Evolutionary conservation across 2,797 vertebrate species (phyloP).

Genomic region (Molossus alvarezi): DNA sequence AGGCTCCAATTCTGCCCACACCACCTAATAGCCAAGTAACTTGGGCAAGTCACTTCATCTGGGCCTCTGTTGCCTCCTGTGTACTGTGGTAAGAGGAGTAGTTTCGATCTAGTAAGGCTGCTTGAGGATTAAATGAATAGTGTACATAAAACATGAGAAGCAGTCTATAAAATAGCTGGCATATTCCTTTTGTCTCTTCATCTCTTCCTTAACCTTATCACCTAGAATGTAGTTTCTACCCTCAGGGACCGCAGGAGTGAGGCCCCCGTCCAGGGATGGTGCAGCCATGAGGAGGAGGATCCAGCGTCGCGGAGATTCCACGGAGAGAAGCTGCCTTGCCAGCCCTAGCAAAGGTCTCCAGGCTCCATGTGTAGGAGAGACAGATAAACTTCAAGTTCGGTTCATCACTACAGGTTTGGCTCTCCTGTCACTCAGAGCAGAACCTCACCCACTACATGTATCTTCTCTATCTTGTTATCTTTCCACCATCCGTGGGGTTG

Average conservation of each 20-base stretch:
- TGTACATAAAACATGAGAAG: background rate
- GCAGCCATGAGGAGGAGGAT: background rate
- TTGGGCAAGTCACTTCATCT: background rate
- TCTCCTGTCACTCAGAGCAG: background rate
- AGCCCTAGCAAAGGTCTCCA: background rate
- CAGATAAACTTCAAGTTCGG: background rate
- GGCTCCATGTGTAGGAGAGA: background rate
- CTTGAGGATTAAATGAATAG: background rate
- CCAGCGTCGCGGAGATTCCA: background rate
- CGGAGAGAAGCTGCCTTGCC: background rate
- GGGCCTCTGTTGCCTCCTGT: background rate
- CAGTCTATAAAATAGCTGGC: background rate
- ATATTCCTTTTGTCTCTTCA: background rate
- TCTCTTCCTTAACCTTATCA: background rate
- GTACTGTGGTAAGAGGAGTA: background rate
- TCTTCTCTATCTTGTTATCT: constrained; percentile 33
- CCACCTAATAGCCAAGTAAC: background rate
- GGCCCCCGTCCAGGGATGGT: too few species aligned
- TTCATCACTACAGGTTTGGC: background rate
- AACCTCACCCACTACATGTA: background rate
- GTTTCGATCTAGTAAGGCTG: background rate
- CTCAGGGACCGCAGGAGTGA: rapidly evolving
- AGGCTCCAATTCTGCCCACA: background rate
- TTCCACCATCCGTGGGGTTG: background rate
- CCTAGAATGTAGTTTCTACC: background rate